Conservation (phyloP, 2,888 invertebrate species). For the Lasioglossum pauxillum region DNA sequence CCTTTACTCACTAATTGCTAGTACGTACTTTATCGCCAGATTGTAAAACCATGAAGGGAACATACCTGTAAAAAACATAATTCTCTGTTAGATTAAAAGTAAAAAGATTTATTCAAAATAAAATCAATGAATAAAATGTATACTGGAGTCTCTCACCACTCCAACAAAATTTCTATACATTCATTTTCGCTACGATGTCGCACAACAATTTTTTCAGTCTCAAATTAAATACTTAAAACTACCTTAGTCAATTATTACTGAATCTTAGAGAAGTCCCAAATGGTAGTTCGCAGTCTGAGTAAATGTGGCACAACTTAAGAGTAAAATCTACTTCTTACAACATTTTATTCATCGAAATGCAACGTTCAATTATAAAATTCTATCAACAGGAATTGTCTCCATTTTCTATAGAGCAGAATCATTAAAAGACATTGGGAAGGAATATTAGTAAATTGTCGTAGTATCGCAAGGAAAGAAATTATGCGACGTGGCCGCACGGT, state of each 20-base stretch:
- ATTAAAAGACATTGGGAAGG: neutral
- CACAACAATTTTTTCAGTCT: too few relatives aligned
- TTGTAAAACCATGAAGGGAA: neutral
- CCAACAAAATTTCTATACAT: too few relatives aligned
- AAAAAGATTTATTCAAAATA: neutral
- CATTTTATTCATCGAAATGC: too few relatives aligned
- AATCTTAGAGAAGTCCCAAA: neutral
- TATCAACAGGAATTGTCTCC: neutral
- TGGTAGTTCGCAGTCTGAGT: too few relatives aligned
- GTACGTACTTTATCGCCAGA: neutral
- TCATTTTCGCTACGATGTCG: too few relatives aligned
- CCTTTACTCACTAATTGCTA: neutral
- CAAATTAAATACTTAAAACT: neutral
- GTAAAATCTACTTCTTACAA: neutral
- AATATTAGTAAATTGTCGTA: conserved; percentile 21
- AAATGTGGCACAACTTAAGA: neutral
- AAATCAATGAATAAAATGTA: neutral
- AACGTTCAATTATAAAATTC: neutral
- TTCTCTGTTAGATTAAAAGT: neutral
- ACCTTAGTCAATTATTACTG: neutral
- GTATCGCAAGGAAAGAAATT: conserved; percentile 29
- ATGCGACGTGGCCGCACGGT: conserved; percentile 19
- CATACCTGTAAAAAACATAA: conserved; percentile 3
- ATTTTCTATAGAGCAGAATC: neutral
- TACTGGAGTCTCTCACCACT: too few relatives aligned